Evolutionary conservation across 2,797 vertebrate genomes (phyloP).

Genomic region (Ctenopoma multispine): DNA sequence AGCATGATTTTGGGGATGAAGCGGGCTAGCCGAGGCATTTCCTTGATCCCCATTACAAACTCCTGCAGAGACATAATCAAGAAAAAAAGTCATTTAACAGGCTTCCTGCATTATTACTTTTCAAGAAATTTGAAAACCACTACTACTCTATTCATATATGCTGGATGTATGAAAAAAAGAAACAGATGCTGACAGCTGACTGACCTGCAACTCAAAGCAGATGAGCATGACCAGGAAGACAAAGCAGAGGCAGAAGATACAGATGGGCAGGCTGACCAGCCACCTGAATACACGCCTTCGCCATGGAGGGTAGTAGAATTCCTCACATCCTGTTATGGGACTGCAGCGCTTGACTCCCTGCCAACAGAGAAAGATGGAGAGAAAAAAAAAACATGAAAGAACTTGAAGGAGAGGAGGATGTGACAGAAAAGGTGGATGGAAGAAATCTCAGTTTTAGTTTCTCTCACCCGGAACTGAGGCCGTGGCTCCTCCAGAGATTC

Average conservation of each 20-base stretch:
- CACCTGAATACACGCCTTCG: slow-evolving; percentile 93
- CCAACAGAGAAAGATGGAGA: not conserved
- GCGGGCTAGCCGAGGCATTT: slow-evolving; percentile 90
- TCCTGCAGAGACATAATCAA: slow-evolving; percentile 88
- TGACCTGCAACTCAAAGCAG: slow-evolving; percentile 98
- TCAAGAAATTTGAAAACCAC: not conserved
- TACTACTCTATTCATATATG: not conserved
- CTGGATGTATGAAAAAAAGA: not conserved
- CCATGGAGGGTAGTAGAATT: slow-evolving; percentile 96
- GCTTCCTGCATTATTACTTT: too few relatives aligned
- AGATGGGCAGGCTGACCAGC: slow-evolving; percentile 94
- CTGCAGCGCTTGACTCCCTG: slow-evolving; percentile 94
- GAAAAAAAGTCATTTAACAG: too few relatives aligned
- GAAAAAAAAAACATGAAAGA: not conserved
- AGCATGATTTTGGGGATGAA: slow-evolving; percentile 96
- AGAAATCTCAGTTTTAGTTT: not conserved
- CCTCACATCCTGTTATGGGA: slow-evolving; percentile 93
- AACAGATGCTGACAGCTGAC: slow-evolving; percentile 31
- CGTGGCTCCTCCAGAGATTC: slow-evolving; percentile 94
- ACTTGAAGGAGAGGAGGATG: not conserved
- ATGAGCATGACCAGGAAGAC: slow-evolving; percentile 97
- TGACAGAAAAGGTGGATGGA: not conserved
- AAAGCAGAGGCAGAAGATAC: slow-evolving; percentile 91
- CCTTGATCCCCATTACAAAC: slow-evolving; percentile 93
- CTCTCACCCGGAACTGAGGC: slow-evolving; percentile 93